phyloP scores from a whole-genome alignment of 2,113 vertebrate species.

The Solenodon paradoxus region DNA sequence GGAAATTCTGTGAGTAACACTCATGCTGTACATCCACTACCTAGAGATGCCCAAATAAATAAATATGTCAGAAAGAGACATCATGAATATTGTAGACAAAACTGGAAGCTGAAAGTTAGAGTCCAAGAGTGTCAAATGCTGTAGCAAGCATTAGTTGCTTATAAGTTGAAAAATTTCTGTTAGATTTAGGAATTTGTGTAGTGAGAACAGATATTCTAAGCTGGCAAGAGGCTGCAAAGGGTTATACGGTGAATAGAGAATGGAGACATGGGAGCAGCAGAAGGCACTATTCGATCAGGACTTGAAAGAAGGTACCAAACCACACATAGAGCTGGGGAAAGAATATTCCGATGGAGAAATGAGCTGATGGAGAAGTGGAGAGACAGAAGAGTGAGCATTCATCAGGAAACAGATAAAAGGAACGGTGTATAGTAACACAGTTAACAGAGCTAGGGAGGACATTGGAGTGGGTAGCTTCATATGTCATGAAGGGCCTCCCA shows the following conservation, averaged over 20 bases:
- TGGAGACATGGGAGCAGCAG: not conserved
- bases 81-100: not conserved
- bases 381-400: not conserved
- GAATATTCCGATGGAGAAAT: not conserved
- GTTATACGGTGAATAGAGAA: not conserved
- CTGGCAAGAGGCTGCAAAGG: rapidly evolving
- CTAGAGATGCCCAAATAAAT: not conserved
- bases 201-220: not conserved
- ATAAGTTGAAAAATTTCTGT: not conserved
- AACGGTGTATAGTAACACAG: no score
- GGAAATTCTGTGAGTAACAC: not conserved
- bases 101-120: not conserved
- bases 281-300: not conserved
- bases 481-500: rapidly evolving
- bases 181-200: not conserved
- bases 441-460: not conserved
- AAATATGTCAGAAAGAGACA: not conserved
- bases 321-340: not conserved
- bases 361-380: not conserved
- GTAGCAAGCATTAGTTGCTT: no score
- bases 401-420: no score
- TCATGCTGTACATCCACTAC: not conserved
- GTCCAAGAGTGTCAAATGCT: not conserved
- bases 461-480: not conserved
- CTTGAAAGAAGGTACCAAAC: not conserved